phyloP scores from a whole-genome alignment of 2,797 vertebrate species.

The Hirundo rustica region DNA sequence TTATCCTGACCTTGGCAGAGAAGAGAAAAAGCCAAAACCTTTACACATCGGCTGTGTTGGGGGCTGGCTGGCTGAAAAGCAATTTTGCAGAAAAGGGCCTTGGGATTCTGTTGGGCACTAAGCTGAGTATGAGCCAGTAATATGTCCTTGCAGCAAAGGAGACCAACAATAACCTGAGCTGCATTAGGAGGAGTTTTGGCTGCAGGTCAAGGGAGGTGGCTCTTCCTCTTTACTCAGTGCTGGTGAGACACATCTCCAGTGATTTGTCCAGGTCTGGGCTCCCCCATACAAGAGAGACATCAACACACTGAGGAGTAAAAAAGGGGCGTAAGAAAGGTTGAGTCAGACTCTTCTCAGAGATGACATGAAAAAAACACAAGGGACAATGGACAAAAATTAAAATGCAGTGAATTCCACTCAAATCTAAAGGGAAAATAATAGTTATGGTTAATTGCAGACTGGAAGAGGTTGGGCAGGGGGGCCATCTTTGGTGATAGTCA shows the following conservation, averaged over 20 bases:
- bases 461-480: neutral
- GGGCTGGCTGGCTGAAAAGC: neutral
- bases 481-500: neutral
- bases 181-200: neutral
- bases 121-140: neutral
- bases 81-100: neutral
- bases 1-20: too few relatives aligned
- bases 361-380: neutral
- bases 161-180: neutral
- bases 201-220: accelerated
- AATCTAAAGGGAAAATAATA: neutral
- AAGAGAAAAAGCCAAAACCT: too few relatives aligned
- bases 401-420: neutral
- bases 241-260: neutral
- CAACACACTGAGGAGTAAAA: neutral
- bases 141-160: neutral
- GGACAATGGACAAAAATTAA: neutral
- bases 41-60: neutral
- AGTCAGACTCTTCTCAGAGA: neutral
- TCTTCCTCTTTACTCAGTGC: neutral
- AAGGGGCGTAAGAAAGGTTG: neutral
- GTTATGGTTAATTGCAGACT: neutral
- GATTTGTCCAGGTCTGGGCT: neutral
- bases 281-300: neutral
- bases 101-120: neutral